Evolutionary conservation across 2,888 invertebrate genomes (phyloP).

Genomic region (Acanthoscelides obtectus): DNA sequence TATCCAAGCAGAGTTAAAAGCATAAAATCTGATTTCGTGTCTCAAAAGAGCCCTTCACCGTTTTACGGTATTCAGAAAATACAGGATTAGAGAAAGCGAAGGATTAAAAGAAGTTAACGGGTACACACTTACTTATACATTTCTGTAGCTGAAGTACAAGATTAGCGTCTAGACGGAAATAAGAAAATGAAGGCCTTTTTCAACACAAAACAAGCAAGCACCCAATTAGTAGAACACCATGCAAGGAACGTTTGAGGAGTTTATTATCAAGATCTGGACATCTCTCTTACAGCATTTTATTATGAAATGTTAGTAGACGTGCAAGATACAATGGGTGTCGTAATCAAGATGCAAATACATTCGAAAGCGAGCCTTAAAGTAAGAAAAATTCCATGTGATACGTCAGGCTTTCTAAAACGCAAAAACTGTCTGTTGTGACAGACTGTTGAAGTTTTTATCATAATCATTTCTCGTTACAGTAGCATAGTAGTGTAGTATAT

Average conservation of each 20-base stretch:
- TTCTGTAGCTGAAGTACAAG: neutral
- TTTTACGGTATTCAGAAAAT: neutral
- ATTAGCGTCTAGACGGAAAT: neutral
- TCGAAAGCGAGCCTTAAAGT: too few species aligned
- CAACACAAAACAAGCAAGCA: neutral
- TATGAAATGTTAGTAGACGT: too few species aligned
- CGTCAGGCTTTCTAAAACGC: too few species aligned
- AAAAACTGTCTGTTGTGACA: too few species aligned
- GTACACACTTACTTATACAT: neutral
- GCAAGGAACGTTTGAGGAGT: neutral
- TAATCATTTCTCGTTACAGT: too few species aligned
- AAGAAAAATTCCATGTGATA: too few species aligned
- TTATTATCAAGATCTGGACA: neutral
- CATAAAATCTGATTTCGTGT: neutral
- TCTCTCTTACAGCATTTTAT: too few species aligned
- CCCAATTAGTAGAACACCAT: neutral
- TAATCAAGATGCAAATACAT: too few species aligned
- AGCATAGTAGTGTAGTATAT: too few species aligned
- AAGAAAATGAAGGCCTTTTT: neutral
- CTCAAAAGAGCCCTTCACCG: neutral
- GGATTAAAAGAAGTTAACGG: neutral
- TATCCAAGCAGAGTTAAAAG: neutral
- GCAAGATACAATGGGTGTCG: too few species aligned
- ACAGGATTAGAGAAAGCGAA: neutral
- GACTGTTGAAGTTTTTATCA: too few species aligned